These are phyloP conservation scores for Ophioninae sp. DNA, from an alignment of 2,888 invertebrate species.

Conservation along the genomic window DNA sequence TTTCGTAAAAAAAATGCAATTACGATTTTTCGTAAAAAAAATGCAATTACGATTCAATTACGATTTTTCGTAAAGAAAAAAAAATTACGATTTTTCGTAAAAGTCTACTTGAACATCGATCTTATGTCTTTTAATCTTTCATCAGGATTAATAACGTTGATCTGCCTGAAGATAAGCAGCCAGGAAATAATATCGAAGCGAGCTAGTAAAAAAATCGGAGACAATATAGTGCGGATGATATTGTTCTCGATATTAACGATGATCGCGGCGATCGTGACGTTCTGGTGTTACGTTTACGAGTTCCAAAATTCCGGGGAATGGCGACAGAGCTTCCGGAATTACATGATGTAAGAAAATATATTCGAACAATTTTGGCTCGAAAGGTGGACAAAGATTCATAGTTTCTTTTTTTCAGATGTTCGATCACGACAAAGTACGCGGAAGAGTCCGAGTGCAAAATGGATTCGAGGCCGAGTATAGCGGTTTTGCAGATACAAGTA, in stretches of 20 bases:
- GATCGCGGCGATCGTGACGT: conserved; percentile 89
- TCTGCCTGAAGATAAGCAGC: conserved; percentile 90
- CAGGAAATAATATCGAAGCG: conserved; percentile 92
- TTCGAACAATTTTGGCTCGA: neutral
- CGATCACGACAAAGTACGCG: conserved; percentile 76
- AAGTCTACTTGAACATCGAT: neutral
- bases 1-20: neutral
- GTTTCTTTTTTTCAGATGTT: conserved; percentile 78
- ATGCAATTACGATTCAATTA: neutral
- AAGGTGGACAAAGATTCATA: neutral
- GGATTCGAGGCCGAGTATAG: conserved; percentile 89
- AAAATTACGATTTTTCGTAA: neutral
- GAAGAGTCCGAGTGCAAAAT: conserved; percentile 84
- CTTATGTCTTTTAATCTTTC: conserved; percentile 13
- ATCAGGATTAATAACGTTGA: conserved; percentile 89
- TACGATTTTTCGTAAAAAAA: neutral
- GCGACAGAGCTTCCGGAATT: conserved; percentile 89
- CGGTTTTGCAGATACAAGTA: conserved; percentile 91
- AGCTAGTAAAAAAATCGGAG: conserved; percentile 92
- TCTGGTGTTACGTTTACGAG: conserved; percentile 92
- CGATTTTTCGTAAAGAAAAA: neutral
- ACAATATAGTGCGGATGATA: conserved; percentile 93
- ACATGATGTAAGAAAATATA: conserved; percentile 89
- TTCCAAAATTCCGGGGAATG: conserved; percentile 89
- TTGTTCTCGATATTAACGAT: conserved; percentile 90